These are phyloP conservation scores for Panthera tigris DNA, from an alignment of 2,113 vertebrate genomes.

Conservation along the genomic window DNA sequence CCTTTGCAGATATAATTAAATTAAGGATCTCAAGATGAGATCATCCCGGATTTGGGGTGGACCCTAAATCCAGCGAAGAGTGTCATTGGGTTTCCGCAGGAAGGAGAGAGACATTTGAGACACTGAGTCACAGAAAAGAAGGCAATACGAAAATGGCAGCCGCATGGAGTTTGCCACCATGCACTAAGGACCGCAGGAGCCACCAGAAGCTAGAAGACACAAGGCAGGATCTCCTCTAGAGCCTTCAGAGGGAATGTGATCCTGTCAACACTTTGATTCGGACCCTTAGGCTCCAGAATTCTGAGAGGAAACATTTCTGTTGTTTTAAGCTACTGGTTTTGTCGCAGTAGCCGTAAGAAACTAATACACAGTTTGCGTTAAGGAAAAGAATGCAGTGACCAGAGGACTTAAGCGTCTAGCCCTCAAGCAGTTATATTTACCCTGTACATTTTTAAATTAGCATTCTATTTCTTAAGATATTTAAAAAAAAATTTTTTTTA, in stretches of 20 bases:
- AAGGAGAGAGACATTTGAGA: background rate
- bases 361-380: background rate
- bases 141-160: background rate
- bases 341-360: background rate
- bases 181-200: background rate
- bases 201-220: background rate
- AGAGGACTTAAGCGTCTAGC: background rate
- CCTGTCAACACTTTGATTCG: background rate
- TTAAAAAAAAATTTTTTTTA: too few relatives aligned
- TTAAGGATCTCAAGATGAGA: background rate
- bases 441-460: background rate
- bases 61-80: background rate
- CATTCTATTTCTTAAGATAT: background rate
- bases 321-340: background rate
- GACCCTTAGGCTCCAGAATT: background rate
- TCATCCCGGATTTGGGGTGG: background rate
- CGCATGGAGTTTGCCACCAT: background rate
- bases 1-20: background rate
- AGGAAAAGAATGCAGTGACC: background rate
- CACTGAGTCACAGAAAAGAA: background rate
- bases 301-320: background rate
- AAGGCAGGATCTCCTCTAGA: background rate
- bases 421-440: background rate
- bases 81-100: background rate
- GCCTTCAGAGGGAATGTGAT: background rate